Conservation (phyloP, 2,113 vertebrate species). For the Solea solea region DNA sequence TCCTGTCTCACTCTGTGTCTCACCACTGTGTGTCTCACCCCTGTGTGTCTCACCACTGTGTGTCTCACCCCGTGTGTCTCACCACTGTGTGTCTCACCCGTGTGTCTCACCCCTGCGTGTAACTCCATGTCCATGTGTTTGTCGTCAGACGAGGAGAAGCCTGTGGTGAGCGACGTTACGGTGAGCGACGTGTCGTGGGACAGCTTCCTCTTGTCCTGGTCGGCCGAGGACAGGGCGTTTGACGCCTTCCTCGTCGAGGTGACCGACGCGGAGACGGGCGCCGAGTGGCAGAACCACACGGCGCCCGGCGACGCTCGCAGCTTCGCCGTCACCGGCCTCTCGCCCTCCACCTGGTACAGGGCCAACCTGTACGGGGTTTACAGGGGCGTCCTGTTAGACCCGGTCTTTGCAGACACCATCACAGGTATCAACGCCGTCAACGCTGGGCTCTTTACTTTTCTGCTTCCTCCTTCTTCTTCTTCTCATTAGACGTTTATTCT, state of each 20-base stretch:
- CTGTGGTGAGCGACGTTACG: slow-evolving; percentile 83
- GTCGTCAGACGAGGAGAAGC: slow-evolving; percentile 87
- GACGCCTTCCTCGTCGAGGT: slow-evolving; percentile 91
- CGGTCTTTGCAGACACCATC: slow-evolving; percentile 84
- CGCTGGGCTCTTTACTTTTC: slow-evolving; percentile 26
- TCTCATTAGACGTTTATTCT: too few relatives aligned
- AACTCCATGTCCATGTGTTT: slow-evolving; percentile 72
- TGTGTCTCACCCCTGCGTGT: slow-evolving; percentile 23
- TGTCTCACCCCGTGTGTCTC: slow-evolving; percentile 9
- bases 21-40: neutral
- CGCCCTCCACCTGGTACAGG: slow-evolving; percentile 85
- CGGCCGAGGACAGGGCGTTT: slow-evolving; percentile 81
- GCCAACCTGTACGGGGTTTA: slow-evolving; percentile 84
- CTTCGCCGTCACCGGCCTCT: slow-evolving; percentile 83
- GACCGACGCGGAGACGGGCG: slow-evolving; percentile 77
- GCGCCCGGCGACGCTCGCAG: slow-evolving; percentile 79
- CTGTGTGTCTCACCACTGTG: slow-evolving; percentile 16
- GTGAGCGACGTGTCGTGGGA: slow-evolving; percentile 88
- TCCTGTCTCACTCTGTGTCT: neutral
- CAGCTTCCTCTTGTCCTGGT: slow-evolving; percentile 92
- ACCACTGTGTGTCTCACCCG: neutral
- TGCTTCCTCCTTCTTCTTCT: slow-evolving; percentile 18
- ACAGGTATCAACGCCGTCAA: slow-evolving; percentile 80
- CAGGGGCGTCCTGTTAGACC: slow-evolving; percentile 80
- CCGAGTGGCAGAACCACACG: slow-evolving; percentile 80